A percentile compares a stretch with the other conserved stretches of the same genome.
Evolutionary conservation across 2,113 vertebrate genomes (phyloP).

Genomic region (Raphicerus campestris): DNA sequence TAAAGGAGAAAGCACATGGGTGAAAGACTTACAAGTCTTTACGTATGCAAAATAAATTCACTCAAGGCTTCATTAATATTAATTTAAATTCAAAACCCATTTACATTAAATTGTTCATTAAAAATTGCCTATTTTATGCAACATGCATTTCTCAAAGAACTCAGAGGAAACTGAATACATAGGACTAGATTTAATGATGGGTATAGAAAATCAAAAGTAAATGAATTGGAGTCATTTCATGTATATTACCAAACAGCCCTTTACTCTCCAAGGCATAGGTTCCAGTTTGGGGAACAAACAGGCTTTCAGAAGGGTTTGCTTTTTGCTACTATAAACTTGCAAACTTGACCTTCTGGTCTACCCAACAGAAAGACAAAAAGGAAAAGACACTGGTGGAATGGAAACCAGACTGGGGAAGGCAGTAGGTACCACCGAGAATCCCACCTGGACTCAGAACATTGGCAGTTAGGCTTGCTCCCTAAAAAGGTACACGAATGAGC

Average conservation of each 20-base stretch:
- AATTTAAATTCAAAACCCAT: slow-evolving; percentile 90
- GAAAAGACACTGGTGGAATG: neutral
- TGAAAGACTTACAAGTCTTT: slow-evolving; percentile 85
- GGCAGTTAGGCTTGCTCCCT: neutral
- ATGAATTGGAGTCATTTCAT: slow-evolving; percentile 75
- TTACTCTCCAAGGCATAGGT: neutral
- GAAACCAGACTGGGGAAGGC: neutral
- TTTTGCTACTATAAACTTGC: neutral
- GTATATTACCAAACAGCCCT: slow-evolving; percentile 55
- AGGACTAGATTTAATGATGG: slow-evolving; percentile 79
- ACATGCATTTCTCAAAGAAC: slow-evolving; percentile 85
- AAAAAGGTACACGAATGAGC: neutral
- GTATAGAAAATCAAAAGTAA: slow-evolving; percentile 78
- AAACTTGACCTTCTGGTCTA: slow-evolving; percentile 56
- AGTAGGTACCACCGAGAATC: accelerated
- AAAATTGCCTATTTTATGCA: slow-evolving; percentile 89
- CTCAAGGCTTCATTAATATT: slow-evolving; percentile 90
- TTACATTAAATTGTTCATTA: slow-evolving; percentile 91
- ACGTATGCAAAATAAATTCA: slow-evolving; percentile 91
- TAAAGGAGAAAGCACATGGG: slow-evolving; percentile 82
- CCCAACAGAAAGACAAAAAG: neutral
- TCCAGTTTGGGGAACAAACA: slow-evolving; percentile 53
- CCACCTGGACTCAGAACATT: accelerated
- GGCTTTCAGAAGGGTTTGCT: neutral
- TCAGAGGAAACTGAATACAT: slow-evolving; percentile 80